Conservation (phyloP, 2,113 vertebrate genomes). For the Talpa occidentalis region DNA sequence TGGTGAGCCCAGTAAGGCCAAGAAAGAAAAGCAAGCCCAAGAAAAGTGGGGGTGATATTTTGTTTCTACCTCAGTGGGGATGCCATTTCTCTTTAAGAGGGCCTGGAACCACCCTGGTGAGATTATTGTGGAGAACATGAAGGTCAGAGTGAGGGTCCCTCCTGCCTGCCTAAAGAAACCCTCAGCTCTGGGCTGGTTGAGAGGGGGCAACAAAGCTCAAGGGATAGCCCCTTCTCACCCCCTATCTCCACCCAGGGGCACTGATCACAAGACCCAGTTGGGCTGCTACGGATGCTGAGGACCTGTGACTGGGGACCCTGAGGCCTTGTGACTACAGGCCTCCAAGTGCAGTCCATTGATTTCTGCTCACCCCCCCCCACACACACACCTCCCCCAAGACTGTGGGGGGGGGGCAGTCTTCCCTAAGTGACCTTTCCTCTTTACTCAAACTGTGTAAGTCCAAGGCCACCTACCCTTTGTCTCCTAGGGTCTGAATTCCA, state of each 20-base stretch:
- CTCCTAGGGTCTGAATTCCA: not conserved
- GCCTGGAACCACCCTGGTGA: not conserved
- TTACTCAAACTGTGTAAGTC: not conserved
- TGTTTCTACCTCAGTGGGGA: not conserved
- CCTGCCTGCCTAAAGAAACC: not conserved
- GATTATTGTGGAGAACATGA: not conserved
- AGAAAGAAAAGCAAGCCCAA: not conserved
- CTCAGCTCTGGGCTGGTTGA: not conserved
- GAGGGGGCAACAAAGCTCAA: not conserved
- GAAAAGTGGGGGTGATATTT: not conserved
- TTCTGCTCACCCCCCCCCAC: fast-evolving
- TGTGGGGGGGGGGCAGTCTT: fast-evolving
- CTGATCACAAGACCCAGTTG: not conserved
- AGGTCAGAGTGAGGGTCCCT: not conserved
- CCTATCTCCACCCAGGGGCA: not conserved
- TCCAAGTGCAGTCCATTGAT: not conserved
- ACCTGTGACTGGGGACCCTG: not conserved
- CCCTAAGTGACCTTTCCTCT: not conserved
- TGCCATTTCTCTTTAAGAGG: not conserved
- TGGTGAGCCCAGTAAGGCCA: not conserved
- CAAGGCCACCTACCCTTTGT: not conserved
- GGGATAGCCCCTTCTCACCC: not conserved
- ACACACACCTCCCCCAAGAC: too few relatives aligned
- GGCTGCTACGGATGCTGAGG: not conserved
- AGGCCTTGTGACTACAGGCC: not conserved